A percentile compares a stretch with the other conserved stretches of the same genome.
Evolutionary conservation across 2,888 invertebrate genomes (phyloP).

Genomic region (Pardosa pseudoannulata): DNA sequence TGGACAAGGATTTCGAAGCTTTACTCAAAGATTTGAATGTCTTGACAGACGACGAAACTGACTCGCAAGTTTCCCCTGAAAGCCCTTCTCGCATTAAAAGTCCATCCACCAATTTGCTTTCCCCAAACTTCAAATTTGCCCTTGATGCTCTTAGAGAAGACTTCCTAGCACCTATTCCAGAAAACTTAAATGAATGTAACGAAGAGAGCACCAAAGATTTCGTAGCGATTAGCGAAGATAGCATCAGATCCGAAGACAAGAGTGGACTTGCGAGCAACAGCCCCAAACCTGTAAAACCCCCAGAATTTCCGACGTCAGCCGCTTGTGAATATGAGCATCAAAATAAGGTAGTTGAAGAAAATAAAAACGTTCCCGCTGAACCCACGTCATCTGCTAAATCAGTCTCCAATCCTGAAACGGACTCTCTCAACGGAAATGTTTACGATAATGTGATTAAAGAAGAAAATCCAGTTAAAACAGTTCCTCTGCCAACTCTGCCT

Average conservation of each 20-base stretch:
- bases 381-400: slow-evolving; percentile 43
- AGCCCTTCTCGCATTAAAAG: neutral
- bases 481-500: slow-evolving; percentile 50
- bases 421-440: slow-evolving; percentile 39
- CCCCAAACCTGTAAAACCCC: too few relatives aligned
- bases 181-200: slow-evolving; percentile 23
- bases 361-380: slow-evolving; percentile 13
- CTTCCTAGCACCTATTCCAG: slow-evolving; percentile 47
- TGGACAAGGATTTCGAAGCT: slow-evolving; percentile 53
- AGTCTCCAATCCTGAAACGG: slow-evolving; percentile 23
- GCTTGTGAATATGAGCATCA: neutral
- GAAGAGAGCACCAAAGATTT: slow-evolving; percentile 5
- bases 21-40: slow-evolving; percentile 46
- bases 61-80: neutral
- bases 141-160: slow-evolving; percentile 46
- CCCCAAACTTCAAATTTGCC: slow-evolving; percentile 21
- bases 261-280: neutral
- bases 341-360: neutral
- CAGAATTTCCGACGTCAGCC: neutral
- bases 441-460: slow-evolving; percentile 35
- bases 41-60: slow-evolving; percentile 19
- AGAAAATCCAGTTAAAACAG: slow-evolving; percentile 33
- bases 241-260: neutral
- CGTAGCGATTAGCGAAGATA: neutral
- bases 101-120: slow-evolving; percentile 16